Conservation (phyloP, 2,113 vertebrate genomes). For the Rhinoderma darwinii region DNA sequence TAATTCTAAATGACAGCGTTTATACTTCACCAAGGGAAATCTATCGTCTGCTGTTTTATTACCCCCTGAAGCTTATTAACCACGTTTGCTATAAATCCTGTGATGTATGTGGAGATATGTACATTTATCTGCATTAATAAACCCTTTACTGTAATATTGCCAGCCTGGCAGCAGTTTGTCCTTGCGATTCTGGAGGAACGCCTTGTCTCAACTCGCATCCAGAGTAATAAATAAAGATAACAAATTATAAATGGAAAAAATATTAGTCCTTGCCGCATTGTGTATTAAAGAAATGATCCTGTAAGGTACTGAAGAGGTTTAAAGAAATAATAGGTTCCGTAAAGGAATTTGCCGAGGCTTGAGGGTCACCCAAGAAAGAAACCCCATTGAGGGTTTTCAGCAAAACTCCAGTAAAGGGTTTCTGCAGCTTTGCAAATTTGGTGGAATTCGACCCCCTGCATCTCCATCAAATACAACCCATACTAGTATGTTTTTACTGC, state of each 20-base stretch:
- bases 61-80: slow-evolving; percentile 15
- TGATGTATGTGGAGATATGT: slow-evolving; percentile 28
- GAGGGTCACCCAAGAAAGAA: background rate
- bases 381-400: background rate
- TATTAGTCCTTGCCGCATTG: background rate
- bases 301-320: background rate
- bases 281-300: background rate
- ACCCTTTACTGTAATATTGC: background rate
- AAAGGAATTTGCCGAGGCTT: background rate
- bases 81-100: slow-evolving; percentile 29
- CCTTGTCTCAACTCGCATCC: background rate
- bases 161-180: background rate
- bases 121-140: slow-evolving; percentile 44
- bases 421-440: too few relatives aligned
- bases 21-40: background rate
- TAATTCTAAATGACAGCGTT: slow-evolving; percentile 34
- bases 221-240: slow-evolving; percentile 8
- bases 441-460: too few relatives aligned
- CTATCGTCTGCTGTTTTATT: slow-evolving; percentile 21
- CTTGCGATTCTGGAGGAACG: background rate
- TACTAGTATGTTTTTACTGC: background rate
- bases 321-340: background rate
- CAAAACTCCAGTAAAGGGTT: background rate
- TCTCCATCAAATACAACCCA: background rate
- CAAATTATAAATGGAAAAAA: slow-evolving; percentile 15